These are phyloP conservation scores for Nymphalis urticae DNA, from an alignment of 2,888 invertebrate species.

Conservation along the genomic window DNA sequence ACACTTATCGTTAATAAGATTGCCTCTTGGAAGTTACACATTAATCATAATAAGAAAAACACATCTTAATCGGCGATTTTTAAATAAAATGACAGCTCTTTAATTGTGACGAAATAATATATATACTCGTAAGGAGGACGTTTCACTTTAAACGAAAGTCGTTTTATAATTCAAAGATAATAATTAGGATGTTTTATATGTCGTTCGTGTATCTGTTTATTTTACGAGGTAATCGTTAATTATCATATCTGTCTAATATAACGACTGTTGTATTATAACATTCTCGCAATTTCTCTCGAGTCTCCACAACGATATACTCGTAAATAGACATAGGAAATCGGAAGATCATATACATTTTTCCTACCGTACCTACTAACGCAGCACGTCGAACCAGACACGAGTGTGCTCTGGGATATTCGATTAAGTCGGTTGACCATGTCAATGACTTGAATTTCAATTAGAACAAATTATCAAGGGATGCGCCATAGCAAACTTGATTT, in stretches of 20 bases:
- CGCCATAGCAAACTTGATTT: constrained; percentile 75
- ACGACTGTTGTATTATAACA: background rate
- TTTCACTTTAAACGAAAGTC: background rate
- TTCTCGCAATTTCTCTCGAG: background rate
- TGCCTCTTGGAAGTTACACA: constrained; percentile 25
- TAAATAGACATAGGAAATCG: background rate
- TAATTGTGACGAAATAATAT: constrained; percentile 29
- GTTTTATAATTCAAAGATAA: background rate
- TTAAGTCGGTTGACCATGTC: constrained; percentile 82
- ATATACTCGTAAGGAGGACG: background rate
- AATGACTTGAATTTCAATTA: constrained; percentile 87
- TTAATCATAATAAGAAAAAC: constrained; percentile 35
- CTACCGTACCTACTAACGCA: background rate
- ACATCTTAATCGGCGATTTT: constrained; percentile 33
- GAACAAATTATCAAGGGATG: constrained; percentile 82
- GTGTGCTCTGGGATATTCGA: constrained; percentile 74
- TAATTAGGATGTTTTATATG: background rate
- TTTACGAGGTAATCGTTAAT: background rate
- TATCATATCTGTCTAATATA: background rate
- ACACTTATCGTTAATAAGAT: constrained; percentile 33
- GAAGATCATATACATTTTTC: constrained; percentile 15
- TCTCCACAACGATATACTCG: background rate
- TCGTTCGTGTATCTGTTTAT: background rate
- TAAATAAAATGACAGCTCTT: constrained; percentile 28
- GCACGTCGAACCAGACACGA: constrained; percentile 40